A percentile compares a stretch with the other conserved stretches of the same genome.
Evolutionary conservation across 2,888 invertebrate genomes (phyloP).

Genomic region (Amitus sp.): DNA sequence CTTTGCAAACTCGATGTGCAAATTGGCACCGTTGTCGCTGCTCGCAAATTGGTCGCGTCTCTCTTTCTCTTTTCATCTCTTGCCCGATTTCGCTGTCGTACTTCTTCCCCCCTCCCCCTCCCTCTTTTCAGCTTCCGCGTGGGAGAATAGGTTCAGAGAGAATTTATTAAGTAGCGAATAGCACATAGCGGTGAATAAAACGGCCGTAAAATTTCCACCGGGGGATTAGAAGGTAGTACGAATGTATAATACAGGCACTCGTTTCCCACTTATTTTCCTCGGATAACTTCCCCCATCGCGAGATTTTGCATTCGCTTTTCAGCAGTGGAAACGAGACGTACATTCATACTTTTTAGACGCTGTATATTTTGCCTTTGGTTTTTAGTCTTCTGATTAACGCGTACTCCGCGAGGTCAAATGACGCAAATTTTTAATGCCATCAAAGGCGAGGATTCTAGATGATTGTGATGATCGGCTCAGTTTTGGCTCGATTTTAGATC

Average conservation of each 20-base stretch:
- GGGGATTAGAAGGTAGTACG: conserved; percentile 43
- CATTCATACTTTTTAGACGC: no score
- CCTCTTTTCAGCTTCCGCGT: conserved; percentile 7
- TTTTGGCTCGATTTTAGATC: no score
- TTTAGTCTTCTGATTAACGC: no score
- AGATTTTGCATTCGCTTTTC: no score
- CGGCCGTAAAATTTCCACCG: conserved; percentile 44
- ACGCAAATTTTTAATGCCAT: no score
- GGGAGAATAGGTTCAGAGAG: conserved; percentile 20
- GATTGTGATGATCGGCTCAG: no score
- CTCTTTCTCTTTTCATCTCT: conserved; percentile 3
- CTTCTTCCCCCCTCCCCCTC: no score
- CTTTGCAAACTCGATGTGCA: conserved; percentile 6
- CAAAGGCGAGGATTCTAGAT: no score
- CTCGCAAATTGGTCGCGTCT: conserved; percentile 9
- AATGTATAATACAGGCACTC: conserved; percentile 40
- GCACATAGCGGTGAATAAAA: conserved; percentile 45
- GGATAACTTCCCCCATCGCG: background rate
- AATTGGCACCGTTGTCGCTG: conserved; percentile 4
- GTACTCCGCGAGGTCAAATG: no score
- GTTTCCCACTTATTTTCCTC: background rate
- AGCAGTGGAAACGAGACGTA: no score
- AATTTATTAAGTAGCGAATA: conserved; percentile 50
- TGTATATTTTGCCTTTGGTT: no score
- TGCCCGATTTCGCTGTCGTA: no score